Conservation (phyloP, 1,140 invertebrate genomes). For the Bathynomus jamesi region DNA sequence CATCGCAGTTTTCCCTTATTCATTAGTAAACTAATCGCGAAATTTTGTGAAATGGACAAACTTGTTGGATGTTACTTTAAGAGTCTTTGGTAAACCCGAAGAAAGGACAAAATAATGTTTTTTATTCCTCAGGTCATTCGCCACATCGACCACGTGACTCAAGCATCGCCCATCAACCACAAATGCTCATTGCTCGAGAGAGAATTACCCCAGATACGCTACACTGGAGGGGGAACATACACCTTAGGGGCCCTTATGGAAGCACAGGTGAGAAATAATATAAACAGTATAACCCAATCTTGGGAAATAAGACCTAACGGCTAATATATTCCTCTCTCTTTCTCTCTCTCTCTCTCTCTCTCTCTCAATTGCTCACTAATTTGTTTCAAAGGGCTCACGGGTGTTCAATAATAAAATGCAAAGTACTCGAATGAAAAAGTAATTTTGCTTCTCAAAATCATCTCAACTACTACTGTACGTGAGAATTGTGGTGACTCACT, state of each 20-base stretch:
- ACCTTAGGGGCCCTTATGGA: conserved; percentile 58
- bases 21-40: background rate
- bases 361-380: too few relatives aligned
- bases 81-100: background rate
- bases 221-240: conserved; percentile 59
- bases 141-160: conserved; percentile 57
- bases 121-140: conserved; percentile 43
- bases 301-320: too few relatives aligned
- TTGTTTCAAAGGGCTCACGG: too few relatives aligned
- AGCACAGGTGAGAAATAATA: conserved; percentile 49
- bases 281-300: too few relatives aligned
- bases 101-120: background rate
- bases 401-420: too few relatives aligned
- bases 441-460: too few relatives aligned
- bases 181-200: conserved; percentile 58
- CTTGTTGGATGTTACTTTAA: too few relatives aligned
- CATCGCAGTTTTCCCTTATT: background rate
- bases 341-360: too few relatives aligned
- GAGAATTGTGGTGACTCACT: too few relatives aligned
- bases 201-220: conserved; percentile 54
- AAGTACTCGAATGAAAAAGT: too few relatives aligned
- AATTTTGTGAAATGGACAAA: background rate
- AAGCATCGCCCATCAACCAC: conserved; percentile 46
- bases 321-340: too few relatives aligned
- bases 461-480: too few relatives aligned